Evolutionary conservation across 2,113 vertebrate species (phyloP).

Genomic region (Hystrix cristata): DNA sequence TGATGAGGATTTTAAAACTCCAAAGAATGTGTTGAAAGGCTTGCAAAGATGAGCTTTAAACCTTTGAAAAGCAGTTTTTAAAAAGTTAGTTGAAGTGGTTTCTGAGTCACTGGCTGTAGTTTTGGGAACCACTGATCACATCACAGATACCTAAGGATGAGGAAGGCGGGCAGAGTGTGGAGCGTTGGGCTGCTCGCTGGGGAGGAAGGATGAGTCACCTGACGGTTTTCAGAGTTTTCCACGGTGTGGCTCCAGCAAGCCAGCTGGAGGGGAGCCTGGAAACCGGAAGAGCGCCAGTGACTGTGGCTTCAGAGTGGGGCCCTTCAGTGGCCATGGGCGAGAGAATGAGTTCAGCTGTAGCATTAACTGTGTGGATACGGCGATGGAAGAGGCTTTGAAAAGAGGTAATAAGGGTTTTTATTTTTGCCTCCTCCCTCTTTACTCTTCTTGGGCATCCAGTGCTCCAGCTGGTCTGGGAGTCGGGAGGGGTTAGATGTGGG

Average conservation of each 20-base stretch:
- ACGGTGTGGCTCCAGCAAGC: not conserved
- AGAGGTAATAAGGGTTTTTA: not conserved
- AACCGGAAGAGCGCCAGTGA: conserved; percentile 28
- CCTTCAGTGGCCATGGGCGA: not conserved
- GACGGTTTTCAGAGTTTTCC: not conserved
- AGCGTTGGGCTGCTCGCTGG: not conserved
- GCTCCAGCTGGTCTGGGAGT: not conserved
- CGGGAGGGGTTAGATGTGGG: not conserved
- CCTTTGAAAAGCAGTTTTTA: not conserved
- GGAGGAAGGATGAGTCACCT: not conserved
- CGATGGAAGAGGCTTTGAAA: not conserved
- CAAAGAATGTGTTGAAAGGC: conserved; percentile 3
- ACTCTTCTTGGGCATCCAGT: not conserved
- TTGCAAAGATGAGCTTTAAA: conserved; percentile 14
- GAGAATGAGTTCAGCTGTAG: not conserved
- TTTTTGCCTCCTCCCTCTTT: not conserved
- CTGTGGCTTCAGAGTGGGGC: not conserved
- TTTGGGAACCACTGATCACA: not conserved
- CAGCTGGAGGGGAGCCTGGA: not conserved
- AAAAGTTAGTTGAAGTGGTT: not conserved
- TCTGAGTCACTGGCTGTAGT: conserved; percentile 41
- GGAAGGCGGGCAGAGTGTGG: not conserved
- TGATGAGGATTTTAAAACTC: conserved; percentile 28
- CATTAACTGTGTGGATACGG: not conserved
- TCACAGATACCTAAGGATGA: not conserved